Conservation (phyloP, 2,888 invertebrate species). For the Dendrolimus houi region DNA sequence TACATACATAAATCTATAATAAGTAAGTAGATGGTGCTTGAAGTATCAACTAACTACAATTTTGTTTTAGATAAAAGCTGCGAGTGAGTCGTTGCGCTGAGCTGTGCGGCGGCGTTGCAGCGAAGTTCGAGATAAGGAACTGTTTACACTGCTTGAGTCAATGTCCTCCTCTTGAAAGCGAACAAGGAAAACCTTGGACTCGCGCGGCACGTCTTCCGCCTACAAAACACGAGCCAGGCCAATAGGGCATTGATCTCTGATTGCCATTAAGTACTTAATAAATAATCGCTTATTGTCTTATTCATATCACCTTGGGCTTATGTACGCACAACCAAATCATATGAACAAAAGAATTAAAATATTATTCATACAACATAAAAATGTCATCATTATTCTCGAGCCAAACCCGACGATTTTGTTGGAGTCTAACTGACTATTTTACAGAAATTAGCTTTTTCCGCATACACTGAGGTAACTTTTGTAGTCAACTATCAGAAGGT, state of each 20-base stretch:
- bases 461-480: too few relatives aligned
- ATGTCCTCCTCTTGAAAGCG: constrained; percentile 65
- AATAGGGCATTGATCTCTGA: constrained; percentile 49
- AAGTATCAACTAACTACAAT: constrained; percentile 33
- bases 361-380: not conserved
- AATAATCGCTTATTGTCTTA: constrained; percentile 30
- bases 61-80: constrained; percentile 68
- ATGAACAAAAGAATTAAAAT: not conserved
- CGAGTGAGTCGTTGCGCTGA: constrained; percentile 33
- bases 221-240: constrained; percentile 34
- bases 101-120: constrained; percentile 31
- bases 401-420: not conserved
- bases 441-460: too few relatives aligned
- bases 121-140: constrained; percentile 71
- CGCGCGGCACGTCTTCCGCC: constrained; percentile 42
- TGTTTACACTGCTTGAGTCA: constrained; percentile 75
- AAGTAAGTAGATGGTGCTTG: constrained; percentile 6
- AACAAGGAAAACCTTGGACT: constrained; percentile 71
- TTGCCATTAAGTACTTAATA: constrained; percentile 22
- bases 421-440: too few relatives aligned
- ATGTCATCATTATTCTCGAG: not conserved
- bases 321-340: constrained; percentile 20
- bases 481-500: too few relatives aligned
- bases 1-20: not conserved
- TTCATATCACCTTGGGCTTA: constrained; percentile 9